Evolutionary conservation across 2,113 vertebrate genomes (phyloP), one percentile per base, ranked within the genome.

Genomic region (Bos indicus): DNA sequence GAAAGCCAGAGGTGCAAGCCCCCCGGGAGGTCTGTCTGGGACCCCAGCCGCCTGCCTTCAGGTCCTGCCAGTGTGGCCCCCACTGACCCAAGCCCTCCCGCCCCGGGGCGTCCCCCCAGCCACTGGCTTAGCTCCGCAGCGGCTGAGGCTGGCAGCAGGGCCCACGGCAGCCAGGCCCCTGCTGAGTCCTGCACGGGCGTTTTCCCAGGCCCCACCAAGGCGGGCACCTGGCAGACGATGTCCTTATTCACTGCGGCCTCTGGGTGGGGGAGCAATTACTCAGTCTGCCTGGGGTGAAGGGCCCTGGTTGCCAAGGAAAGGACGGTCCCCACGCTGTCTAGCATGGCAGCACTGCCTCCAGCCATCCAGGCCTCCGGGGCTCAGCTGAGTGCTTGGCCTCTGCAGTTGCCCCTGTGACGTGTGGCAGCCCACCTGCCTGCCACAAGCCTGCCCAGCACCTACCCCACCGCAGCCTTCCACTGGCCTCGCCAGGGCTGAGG

Each of bases 121-220:
- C 1, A 21, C n/a, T 33, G 26, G 21, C 51, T 40, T 11, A 10
- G 74, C 23, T 5, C 28, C 43, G 0, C 23, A 13, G 15, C 3
- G 11, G 67, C 30, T 12, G 52, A 26, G 5, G 71, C 64, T 10
- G 13, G 36, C n/a, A 33, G 59, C 14, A 6, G 26, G 21, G 33
- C 40, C 7, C 51, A 26, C 0, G 0, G 16, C 6, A 19, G 74
- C 26, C 52, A 4, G 3, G 7, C 5, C 43, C 56, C 67, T 17
- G 17, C 3, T 3, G 8, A 1, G 6, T 3, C 25, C 48, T 14
- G 1, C 23, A 16, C 8, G 0, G 51, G 15, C 12, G 0, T 51
- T 7, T 40, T 87, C 71, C 40, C 64, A 86, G 57, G 84, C 33
- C 54, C 85, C 62, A 17, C 54, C 7, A 7, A 19, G 83, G 57